These are phyloP conservation scores for Isoperla grammatica DNA, from an alignment of 2,888 invertebrate species.

Conservation along the genomic window DNA sequence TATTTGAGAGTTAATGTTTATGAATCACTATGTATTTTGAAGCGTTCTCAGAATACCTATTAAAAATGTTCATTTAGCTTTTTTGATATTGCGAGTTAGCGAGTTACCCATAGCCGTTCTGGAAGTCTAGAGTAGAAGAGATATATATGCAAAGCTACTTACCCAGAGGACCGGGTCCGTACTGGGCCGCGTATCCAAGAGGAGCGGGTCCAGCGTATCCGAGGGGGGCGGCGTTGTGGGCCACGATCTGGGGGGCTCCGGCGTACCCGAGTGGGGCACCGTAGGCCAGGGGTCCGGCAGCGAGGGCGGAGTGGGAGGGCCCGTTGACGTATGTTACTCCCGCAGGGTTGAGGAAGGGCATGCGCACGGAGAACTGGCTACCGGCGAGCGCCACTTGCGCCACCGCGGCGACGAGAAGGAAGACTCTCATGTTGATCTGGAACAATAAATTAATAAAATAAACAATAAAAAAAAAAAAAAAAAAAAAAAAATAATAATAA, in stretches of 20 bases:
- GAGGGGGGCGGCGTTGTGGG: constrained; percentile 8
- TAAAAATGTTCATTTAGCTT: no score
- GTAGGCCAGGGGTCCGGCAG: constrained; percentile 34
- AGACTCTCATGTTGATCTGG: constrained; percentile 37
- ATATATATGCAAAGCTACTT: neutral
- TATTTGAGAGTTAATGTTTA: no score
- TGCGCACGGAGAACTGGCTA: constrained; percentile 41
- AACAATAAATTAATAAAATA: no score
- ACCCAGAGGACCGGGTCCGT: constrained; percentile 13
- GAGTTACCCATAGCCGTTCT: no score
- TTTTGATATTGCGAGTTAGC: no score
- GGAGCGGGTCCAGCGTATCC: constrained; percentile 19
- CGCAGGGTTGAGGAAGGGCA: constrained; percentile 50
- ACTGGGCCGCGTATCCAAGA: constrained; percentile 15
- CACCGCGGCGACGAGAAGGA: constrained; percentile 39
- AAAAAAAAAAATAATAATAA: no score
- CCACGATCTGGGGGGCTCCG: constrained; percentile 51
- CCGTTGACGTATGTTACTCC: constrained; percentile 48
- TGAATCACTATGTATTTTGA: no score
- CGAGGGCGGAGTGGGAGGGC: constrained; percentile 36
- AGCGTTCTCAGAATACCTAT: no score
- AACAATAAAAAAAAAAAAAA: no score
- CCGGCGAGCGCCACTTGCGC: constrained; percentile 38
- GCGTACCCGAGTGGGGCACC: constrained; percentile 41
- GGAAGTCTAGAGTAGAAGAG: no score